Evolutionary conservation across 2,113 vertebrate genomes (phyloP).

Genomic region (Scortum barcoo): DNA sequence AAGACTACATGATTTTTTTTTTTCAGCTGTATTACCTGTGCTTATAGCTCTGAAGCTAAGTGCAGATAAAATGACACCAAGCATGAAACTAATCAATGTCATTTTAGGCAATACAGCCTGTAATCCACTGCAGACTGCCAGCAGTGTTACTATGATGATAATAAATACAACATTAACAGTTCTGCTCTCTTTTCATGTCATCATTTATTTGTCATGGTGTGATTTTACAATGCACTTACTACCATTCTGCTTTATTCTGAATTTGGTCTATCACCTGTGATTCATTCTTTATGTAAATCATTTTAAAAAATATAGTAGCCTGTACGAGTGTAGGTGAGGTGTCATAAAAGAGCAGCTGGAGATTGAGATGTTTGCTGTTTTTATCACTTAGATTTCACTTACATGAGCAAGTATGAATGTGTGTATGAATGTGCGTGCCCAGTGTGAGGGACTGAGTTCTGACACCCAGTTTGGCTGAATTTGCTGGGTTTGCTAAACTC

Average conservation of each 20-base stretch:
- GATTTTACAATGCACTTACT: conserved; percentile 9
- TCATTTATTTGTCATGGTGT: not conserved
- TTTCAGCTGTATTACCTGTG: conserved; percentile 17
- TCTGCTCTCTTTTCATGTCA: conserved; percentile 12
- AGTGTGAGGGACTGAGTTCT: not conserved
- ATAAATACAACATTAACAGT: conserved; percentile 8
- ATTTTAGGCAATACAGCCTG: conserved; percentile 2
- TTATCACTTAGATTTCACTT: too few relatives aligned
- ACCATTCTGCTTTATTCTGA: not conserved
- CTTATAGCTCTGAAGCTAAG: not conserved
- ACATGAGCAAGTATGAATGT: too few relatives aligned
- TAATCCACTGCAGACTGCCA: not conserved
- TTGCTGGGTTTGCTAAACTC: not conserved
- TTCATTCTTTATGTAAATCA: not conserved
- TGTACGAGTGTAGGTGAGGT: not conserved
- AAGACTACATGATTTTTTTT: not conserved
- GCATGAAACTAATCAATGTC: conserved; percentile 19
- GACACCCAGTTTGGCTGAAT: not conserved
- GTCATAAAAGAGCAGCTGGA: not conserved
- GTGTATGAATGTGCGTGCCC: too few relatives aligned
- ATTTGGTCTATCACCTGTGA: not conserved
- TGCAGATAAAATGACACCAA: conserved; percentile 29
- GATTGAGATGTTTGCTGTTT: not conserved
- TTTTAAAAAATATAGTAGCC: not conserved
- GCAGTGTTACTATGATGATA: not conserved